A percentile compares a stretch with the other conserved stretches of the same genome.
phyloP scores from a whole-genome alignment of 2,888 invertebrate species.

The Agriopis marginaria region DNA sequence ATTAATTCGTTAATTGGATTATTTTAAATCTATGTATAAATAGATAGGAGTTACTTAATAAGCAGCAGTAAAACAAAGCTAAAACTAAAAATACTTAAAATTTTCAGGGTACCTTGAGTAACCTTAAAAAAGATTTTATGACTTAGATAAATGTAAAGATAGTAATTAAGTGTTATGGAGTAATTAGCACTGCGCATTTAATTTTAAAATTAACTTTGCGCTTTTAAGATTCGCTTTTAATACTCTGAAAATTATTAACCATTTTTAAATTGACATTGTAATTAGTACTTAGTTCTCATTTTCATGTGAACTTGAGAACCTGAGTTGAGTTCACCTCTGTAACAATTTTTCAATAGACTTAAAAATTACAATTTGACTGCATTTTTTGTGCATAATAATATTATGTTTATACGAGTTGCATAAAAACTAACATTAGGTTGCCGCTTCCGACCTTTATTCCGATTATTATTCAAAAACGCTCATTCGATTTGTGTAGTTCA shows the following conservation, averaged over 20 bases:
- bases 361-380: too few relatives aligned
- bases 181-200: background rate
- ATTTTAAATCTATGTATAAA: background rate
- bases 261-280: too few relatives aligned
- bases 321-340: too few relatives aligned
- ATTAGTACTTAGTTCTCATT: too few relatives aligned
- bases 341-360: too few relatives aligned
- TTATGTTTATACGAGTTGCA: too few relatives aligned
- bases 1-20: too few relatives aligned
- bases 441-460: background rate
- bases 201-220: background rate
- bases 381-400: background rate
- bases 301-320: too few relatives aligned
- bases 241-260: too few relatives aligned
- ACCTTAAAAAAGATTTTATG: background rate
- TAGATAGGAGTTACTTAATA: background rate
- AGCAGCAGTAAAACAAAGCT: background rate
- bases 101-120: background rate
- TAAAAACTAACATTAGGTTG: too few relatives aligned
- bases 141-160: background rate
- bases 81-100: background rate
- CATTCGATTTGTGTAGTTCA: conserved; percentile 7
- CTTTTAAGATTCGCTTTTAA: background rate
- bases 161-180: conserved; percentile 1
- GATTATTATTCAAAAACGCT: background rate